Conservation (phyloP, 2,888 invertebrate species). For the Polyommatus iphigenia region DNA sequence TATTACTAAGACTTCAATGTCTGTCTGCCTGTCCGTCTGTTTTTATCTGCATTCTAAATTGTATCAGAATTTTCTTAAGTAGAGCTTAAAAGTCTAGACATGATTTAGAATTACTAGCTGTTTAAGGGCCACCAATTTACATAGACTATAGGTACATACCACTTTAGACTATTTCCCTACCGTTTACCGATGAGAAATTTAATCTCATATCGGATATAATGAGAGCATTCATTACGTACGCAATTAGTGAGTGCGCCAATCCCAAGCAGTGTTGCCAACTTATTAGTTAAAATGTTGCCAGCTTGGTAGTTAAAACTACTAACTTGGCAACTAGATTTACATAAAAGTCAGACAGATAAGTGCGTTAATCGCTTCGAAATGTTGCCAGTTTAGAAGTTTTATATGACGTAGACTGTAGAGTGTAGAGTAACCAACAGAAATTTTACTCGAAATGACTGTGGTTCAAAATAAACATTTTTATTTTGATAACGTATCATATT, state of each 20-base stretch:
- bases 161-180: not conserved
- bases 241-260: constrained; percentile 18
- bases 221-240: constrained; percentile 28
- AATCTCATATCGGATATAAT: constrained; percentile 36
- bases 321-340: not conserved
- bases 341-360: not conserved
- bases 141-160: not conserved
- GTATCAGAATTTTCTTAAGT: too few relatives aligned
- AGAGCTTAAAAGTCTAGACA: not conserved
- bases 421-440: too few relatives aligned
- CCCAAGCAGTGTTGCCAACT: not conserved
- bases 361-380: too few relatives aligned
- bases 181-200: constrained; percentile 18
- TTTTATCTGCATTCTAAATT: too few relatives aligned
- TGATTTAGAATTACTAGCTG: not conserved
- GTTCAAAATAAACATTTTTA: too few relatives aligned
- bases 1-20: too few relatives aligned
- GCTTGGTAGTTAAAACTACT: not conserved
- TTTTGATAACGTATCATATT: too few relatives aligned
- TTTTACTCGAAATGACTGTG: too few relatives aligned
- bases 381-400: too few relatives aligned
- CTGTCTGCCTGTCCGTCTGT: too few relatives aligned
- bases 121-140: not conserved
- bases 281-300: not conserved
- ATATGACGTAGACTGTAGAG: too few relatives aligned